A percentile compares a stretch with the other conserved stretches of the same genome.
phyloP scores from a whole-genome alignment of 2,113 vertebrate species.

The Alectura lathami region DNA sequence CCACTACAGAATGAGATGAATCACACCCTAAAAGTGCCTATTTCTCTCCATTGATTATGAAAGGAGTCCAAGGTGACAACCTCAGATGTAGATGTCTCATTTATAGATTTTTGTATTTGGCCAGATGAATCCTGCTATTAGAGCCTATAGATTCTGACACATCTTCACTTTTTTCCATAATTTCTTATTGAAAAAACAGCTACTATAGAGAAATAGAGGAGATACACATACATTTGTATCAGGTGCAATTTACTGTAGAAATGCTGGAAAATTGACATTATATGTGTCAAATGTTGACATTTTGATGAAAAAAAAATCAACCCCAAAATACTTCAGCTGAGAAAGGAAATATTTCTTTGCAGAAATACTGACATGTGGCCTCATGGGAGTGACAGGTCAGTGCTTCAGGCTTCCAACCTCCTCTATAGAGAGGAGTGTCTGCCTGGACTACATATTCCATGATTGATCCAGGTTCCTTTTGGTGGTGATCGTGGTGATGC shows the following conservation, averaged over 20 bases:
- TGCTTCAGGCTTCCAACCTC: neutral
- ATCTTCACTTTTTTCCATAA: constrained; percentile 32
- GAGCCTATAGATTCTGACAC: constrained; percentile 39
- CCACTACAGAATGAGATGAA: constrained; percentile 29
- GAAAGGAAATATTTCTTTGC: constrained; percentile 5
- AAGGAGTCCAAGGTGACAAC: constrained; percentile 8
- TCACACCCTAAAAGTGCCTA: neutral
- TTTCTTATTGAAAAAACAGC: constrained; percentile 34
- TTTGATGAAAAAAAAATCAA: constrained; percentile 43
- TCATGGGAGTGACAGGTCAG: neutral
- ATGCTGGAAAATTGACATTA: constrained; percentile 16
- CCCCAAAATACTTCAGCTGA: neutral
- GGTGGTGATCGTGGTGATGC: neutral
- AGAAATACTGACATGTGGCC: neutral
- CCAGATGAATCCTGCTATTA: constrained; percentile 27
- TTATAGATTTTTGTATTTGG: constrained; percentile 50
- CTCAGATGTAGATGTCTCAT: constrained; percentile 21
- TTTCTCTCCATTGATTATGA: constrained; percentile 60
- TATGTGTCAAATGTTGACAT: constrained; percentile 26
- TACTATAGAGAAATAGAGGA: neutral
- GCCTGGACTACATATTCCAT: neutral
- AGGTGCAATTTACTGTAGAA: neutral
- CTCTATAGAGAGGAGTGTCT: neutral
- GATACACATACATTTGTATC: neutral
- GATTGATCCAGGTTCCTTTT: neutral